Percentiles rank a stretch among this genome's conserved stretches.
Evolutionary conservation across 1,140 invertebrate genomes (phyloP).

Genomic region (Platyscapa corneri): DNA sequence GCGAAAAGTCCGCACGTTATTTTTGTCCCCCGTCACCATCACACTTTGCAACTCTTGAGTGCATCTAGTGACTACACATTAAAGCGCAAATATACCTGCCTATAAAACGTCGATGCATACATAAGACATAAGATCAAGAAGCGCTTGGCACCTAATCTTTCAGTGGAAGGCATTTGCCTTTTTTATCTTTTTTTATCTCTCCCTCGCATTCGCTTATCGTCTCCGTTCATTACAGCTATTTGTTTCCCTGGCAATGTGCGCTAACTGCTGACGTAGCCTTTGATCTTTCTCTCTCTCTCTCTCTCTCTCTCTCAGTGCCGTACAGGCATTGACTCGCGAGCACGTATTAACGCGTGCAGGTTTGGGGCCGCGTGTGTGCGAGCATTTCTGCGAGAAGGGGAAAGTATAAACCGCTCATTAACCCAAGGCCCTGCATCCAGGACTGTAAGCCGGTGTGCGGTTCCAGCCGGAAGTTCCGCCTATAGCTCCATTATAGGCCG

Average conservation of each 20-base stretch:
- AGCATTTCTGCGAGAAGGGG: neutral
- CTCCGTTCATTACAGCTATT: neutral
- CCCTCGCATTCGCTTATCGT: neutral
- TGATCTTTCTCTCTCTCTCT: neutral
- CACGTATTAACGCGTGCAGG: neutral
- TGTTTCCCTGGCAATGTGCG: neutral
- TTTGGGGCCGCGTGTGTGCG: neutral
- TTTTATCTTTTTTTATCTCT: neutral
- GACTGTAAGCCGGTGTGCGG: conserved; percentile 26
- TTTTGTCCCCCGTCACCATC: neutral
- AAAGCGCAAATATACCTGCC: neutral
- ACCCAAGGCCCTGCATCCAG: conserved; percentile 15
- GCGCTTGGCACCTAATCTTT: neutral
- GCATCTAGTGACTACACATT: neutral
- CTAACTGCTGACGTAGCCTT: neutral
- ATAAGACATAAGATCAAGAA: neutral
- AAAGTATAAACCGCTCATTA: conserved; percentile 51
- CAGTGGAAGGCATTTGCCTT: no score
- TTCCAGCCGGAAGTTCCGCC: conserved; percentile 42
- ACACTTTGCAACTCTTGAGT: neutral
- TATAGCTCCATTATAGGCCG: conserved; percentile 25
- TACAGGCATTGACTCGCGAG: no score
- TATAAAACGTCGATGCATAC: neutral
- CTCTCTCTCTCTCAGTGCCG: neutral
- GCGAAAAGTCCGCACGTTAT: conserved; percentile 1